Base-by-base conservation (phyloP, 2,113 vertebrate species). In the Lynx canadensis region DNA sequence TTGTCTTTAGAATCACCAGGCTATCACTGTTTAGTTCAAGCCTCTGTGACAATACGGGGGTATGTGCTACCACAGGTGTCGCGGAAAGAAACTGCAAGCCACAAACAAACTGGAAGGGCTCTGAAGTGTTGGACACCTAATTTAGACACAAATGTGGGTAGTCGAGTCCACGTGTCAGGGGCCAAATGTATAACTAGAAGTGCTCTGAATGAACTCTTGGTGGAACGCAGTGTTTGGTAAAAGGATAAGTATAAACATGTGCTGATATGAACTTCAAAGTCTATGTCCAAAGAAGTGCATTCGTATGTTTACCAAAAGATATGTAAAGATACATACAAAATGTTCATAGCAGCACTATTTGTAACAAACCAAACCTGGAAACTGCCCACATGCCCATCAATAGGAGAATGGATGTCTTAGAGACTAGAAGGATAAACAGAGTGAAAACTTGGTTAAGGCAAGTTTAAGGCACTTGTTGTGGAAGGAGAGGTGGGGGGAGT, bases 101-200 rank as follows among this genome's bases (percentile, higher is more conserved):
- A n/a, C 50, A 94, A 91, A 63, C 38, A 95, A 95, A 52, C 57
- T 92, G 50, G 23, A 80, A 89, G 65, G 57, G 78, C 93, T 97
- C 78, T 86, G 50, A 97, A 95, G 48, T 66, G 41, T 63, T 96
- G 55, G 27, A n/a, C 41, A 66, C 41, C 29, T 97, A 80, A 86
- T 86, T 96, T 89, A 98, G 94, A 93, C 93, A 95, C 63, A 95
- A 90, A 41, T 29, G 12, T 52, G 48, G 65, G 45, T 50, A 83
- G 74, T 55, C 88, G 74, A 93, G 19, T 84, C 36, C 3, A 2
- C 45, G 16, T n/a, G 36, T 82, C 55, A 79, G 38, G 68, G 19
- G 65, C 57, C 41, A 14, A 73, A 76, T 86, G 69, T 65, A 36
- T 76, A 91, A 88, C 12, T 1, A 2, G 27, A 94, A 92, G 52